phyloP scores from a whole-genome alignment of 2,113 vertebrate species.

The Dinomys branickii region DNA sequence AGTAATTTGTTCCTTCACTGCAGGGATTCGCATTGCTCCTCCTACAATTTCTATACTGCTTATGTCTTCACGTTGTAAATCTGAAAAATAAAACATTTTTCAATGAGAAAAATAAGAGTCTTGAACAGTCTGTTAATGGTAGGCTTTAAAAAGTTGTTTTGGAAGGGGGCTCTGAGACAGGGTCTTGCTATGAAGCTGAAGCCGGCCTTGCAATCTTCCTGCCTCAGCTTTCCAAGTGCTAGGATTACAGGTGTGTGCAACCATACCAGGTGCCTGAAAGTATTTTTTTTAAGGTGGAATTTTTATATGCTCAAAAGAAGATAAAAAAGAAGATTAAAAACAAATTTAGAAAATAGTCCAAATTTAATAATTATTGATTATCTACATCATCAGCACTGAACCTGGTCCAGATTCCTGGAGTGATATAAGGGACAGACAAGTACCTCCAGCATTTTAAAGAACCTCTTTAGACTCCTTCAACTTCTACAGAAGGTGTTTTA shows the following conservation, averaged over 20 bases:
- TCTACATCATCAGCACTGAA: not conserved
- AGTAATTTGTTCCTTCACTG: slow-evolving; percentile 94
- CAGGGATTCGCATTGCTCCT: slow-evolving; percentile 95
- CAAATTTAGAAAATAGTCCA: slow-evolving; percentile 18
- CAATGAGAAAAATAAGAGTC: slow-evolving; percentile 6
- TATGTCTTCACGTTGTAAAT: slow-evolving; percentile 93
- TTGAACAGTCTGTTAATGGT: not conserved
- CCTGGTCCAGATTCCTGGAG: not conserved
- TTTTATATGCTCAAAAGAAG: not conserved
- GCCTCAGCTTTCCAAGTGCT: not conserved
- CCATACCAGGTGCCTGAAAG: not conserved
- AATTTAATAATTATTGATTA: slow-evolving; percentile 9
- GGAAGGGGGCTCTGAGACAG: not conserved
- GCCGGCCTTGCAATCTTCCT: not conserved
- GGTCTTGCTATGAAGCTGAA: not conserved
- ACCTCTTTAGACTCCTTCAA: not conserved
- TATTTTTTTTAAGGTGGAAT: not conserved
- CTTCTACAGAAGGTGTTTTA: not conserved
- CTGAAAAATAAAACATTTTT: slow-evolving; percentile 80
- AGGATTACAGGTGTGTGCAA: not conserved
- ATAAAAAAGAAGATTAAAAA: slow-evolving; percentile 11
- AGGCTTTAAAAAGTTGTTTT: not conserved
- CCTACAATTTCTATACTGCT: slow-evolving; percentile 96
- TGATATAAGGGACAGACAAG: not conserved
- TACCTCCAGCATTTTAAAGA: not conserved